Conservation (phyloP, 2,888 invertebrate genomes). For the Euclidia mi region DNA sequence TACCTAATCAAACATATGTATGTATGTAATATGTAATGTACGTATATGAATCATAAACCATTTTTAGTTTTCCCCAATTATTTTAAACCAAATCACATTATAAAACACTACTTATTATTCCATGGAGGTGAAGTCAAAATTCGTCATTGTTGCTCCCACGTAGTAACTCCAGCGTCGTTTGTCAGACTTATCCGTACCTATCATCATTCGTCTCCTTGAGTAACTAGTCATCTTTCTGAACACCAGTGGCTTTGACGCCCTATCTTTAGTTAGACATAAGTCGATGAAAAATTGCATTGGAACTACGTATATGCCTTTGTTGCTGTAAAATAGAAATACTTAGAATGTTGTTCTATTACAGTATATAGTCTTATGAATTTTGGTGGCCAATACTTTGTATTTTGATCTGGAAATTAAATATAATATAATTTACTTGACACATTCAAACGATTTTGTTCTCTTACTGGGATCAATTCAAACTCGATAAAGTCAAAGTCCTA, state of each 20-base stretch:
- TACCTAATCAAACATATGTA: too few species aligned
- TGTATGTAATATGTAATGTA: too few species aligned
- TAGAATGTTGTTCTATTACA: too few species aligned
- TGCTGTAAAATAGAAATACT: constrained; percentile 3
- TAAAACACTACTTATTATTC: constrained; percentile 48
- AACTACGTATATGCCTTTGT: constrained; percentile 28
- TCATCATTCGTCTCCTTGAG: constrained; percentile 64
- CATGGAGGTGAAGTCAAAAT: constrained; percentile 40
- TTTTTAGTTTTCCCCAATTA: too few species aligned
- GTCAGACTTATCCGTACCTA: constrained; percentile 77
- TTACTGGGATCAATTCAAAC: too few species aligned
- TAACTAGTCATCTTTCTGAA: constrained; percentile 68
- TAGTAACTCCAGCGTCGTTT: constrained; percentile 67
- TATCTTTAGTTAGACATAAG: constrained; percentile 30
- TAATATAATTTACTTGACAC: too few species aligned
- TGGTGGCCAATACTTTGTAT: too few species aligned
- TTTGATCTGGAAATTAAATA: too few species aligned
- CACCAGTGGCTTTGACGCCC: constrained; percentile 31
- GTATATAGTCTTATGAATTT: too few species aligned
- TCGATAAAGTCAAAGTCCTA: too few species aligned
- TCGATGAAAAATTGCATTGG: constrained; percentile 49
- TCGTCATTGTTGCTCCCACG: constrained; percentile 55
- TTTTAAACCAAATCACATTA: constrained; percentile 6
- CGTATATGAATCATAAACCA: too few species aligned
- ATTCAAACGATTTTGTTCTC: too few species aligned